Conservation (phyloP, 1,140 invertebrate genomes). For the Drosophila novamexicana region DNA sequence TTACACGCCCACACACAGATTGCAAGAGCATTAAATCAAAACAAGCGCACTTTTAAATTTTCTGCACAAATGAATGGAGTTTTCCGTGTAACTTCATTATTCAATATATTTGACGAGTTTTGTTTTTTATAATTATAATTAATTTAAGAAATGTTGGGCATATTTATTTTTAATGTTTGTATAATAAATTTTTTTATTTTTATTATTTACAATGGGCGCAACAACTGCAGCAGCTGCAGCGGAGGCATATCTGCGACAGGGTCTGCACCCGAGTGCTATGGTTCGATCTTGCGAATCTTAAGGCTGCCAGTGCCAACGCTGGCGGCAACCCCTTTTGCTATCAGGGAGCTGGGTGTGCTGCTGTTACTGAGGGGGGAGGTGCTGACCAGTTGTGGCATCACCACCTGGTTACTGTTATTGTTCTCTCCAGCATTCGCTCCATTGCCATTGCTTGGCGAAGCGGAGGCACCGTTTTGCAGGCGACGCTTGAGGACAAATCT, state of each 20-base stretch:
- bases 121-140: constrained; percentile 10
- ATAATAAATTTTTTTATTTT: constrained; percentile 13
- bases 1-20: constrained; percentile 27
- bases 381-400: constrained; percentile 46
- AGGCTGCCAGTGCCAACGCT: constrained; percentile 45
- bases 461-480: constrained; percentile 51
- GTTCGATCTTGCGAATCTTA: constrained; percentile 74
- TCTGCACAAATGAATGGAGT: not conserved
- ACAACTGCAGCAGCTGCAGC: constrained; percentile 51
- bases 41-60: not conserved
- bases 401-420: constrained; percentile 13
- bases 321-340: constrained; percentile 16
- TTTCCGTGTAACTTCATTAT: constrained; percentile 18
- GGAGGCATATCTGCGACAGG: constrained; percentile 41
- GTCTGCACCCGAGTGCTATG: constrained; percentile 39
- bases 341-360: not conserved
- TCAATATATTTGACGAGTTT: constrained; percentile 29
- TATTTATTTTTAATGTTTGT: not conserved
- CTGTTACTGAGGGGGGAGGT: constrained; percentile 4
- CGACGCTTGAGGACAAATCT: constrained; percentile 73
- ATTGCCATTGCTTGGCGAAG: constrained; percentile 28
- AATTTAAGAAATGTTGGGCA: constrained; percentile 21
- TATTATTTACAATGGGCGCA: constrained; percentile 62
- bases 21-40: not conserved
- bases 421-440: constrained; percentile 37